Base-by-base conservation (phyloP, 2,888 invertebrate species). In the Nebria salina region DNA sequence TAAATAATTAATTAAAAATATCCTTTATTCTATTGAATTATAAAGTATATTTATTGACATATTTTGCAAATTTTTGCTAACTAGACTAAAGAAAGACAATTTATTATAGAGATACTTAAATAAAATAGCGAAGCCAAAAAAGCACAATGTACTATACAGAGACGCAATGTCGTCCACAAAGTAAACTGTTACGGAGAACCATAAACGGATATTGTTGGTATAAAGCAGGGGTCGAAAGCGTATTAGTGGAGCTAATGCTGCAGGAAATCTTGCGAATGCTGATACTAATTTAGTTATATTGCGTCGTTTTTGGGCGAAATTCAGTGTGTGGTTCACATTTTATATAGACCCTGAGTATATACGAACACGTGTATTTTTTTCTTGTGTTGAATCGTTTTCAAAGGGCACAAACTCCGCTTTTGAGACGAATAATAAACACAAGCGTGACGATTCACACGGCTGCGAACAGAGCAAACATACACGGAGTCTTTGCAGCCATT, bases 211-310 rank as follows among this genome's bases (percentile, higher is more conserved):
- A 79, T 74, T 74, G 70, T 70, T 66, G 11, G 75, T 73, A 26
- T 73, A 41, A 41, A 41, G 73, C 7, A 54, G 42, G 65, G 70
- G 78, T 54, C 41, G 43, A 73, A 41, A 73, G 41, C 41, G 66
- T 72, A 43, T 78, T 78, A 78, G 73, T 78, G 73, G 65, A 34
- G 72, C 73, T 78, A 78, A 54, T 78, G 72, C 34, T 15, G 77
- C 26, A 78, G 65, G 73, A 73, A 78, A 78, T 72, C 72, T 78
- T 78, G 72, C 54, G 54, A 54, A 8, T 54, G 73, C 34, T 54
- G 65, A 64, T 25, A 78, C 73, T 78, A 78, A 78, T 78, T 73
- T 78, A 73, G 65, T 78, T 78, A 72, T 78, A 78, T 72, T 54
- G 54, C 54, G 6, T 54, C 54, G 54, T 54, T 54, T 54, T 54